Conservation (phyloP, 2,888 invertebrate species). For the Zonitis immaculata region DNA sequence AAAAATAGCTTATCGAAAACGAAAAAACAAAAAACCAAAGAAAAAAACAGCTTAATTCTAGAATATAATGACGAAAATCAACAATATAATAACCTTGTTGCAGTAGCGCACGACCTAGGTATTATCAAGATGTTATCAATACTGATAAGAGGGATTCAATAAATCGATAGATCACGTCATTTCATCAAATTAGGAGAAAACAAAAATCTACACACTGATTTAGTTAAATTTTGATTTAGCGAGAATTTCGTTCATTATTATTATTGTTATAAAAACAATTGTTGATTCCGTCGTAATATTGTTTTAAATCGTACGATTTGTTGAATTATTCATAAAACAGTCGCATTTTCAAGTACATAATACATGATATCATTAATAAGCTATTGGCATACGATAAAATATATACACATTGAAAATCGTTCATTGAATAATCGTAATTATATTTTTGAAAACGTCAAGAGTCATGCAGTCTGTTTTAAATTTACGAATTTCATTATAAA, state of each 20-base stretch:
- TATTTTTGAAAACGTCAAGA: conserved; percentile 18
- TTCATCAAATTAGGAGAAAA: too few species aligned
- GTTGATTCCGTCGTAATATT: not conserved
- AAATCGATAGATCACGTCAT: not conserved
- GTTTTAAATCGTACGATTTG: not conserved
- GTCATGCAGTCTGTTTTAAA: conserved; percentile 21
- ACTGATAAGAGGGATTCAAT: not conserved
- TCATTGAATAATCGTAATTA: conserved; percentile 16
- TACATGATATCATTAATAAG: conserved; percentile 15
- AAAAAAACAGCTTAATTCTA: too few species aligned
- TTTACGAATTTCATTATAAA: conserved; percentile 7
- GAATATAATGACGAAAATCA: too few species aligned
- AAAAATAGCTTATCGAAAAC: too few species aligned
- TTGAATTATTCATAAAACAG: conserved; percentile 15
- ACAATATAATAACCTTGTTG: not conserved
- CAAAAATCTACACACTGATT: too few species aligned
- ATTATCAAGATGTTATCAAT: not conserved
- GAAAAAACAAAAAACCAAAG: too few species aligned
- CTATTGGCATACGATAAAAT: conserved; percentile 14
- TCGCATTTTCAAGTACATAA: conserved; percentile 14
- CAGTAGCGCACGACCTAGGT: not conserved
- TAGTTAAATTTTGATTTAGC: too few species aligned
- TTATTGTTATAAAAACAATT: too few species aligned
- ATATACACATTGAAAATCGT: conserved; percentile 4
- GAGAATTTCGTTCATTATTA: too few species aligned